phyloP scores from a whole-genome alignment of 2,888 invertebrate species.

The Mellilla xanthometata region DNA sequence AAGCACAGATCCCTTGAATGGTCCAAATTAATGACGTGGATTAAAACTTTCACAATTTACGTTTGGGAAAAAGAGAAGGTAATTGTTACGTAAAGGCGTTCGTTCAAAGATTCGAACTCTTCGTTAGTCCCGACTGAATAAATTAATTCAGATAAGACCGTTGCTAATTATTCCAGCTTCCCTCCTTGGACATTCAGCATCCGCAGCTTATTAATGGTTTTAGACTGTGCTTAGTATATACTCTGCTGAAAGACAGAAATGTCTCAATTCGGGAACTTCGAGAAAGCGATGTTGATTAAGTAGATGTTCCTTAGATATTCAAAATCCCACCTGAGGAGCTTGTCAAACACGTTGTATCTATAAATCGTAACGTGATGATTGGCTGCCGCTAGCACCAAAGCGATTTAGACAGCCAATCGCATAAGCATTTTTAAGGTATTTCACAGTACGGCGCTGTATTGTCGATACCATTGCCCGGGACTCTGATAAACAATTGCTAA shows the following conservation, averaged over 20 bases:
- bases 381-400: too few relatives aligned
- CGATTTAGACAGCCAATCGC: too few relatives aligned
- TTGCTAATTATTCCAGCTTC: conserved; percentile 60
- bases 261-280: not conserved
- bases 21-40: conserved; percentile 12
- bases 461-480: too few relatives aligned
- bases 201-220: conserved; percentile 39
- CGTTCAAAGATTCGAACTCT: conserved; percentile 30
- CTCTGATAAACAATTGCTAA: too few relatives aligned
- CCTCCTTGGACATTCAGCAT: conserved; percentile 17
- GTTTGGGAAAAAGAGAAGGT: conserved; percentile 14
- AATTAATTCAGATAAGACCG: conserved; percentile 65
- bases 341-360: too few relatives aligned
- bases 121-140: conserved; percentile 47
- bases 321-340: too few relatives aligned
- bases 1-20: conserved; percentile 9
- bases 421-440: too few relatives aligned
- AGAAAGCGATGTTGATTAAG: too few relatives aligned
- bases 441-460: too few relatives aligned
- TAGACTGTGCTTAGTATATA: conserved; percentile 22
- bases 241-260: too few relatives aligned
- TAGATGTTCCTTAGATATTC: too few relatives aligned
- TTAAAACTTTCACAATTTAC: conserved; percentile 18
- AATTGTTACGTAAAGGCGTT: conserved; percentile 20
- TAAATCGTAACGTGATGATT: too few relatives aligned